Evolutionary conservation across 2,888 invertebrate species (phyloP).

Genomic region (Dastarcus helophoroides): DNA sequence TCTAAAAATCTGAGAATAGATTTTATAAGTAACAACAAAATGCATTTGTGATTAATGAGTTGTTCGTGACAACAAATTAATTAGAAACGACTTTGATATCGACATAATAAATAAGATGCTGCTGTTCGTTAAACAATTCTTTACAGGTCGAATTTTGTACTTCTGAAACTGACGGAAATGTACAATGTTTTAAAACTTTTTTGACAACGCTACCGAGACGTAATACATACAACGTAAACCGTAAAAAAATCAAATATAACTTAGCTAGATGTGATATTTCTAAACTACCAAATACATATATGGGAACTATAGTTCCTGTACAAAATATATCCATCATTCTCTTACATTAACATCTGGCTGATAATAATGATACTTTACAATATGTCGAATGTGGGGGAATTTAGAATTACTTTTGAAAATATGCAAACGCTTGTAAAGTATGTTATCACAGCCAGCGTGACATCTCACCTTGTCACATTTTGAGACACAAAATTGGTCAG

Average conservation of each 20-base stretch:
- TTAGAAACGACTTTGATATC: too few relatives aligned
- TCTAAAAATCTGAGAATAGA: too few relatives aligned
- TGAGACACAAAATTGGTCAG: conserved; percentile 28
- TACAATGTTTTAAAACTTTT: too few relatives aligned
- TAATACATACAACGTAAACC: conserved; percentile 17
- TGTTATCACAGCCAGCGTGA: conserved; percentile 28
- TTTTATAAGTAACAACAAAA: too few relatives aligned
- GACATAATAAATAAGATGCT: too few relatives aligned
- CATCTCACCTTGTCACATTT: conserved; percentile 23
- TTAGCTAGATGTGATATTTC: conserved; percentile 20
- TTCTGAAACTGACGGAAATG: too few relatives aligned
- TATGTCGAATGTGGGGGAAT: not conserved
- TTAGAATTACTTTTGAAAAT: not conserved
- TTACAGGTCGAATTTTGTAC: too few relatives aligned
- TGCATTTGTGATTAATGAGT: too few relatives aligned
- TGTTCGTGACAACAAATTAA: too few relatives aligned
- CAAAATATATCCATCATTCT: conserved; percentile 27
- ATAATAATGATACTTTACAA: not conserved
- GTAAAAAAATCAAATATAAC: conserved; percentile 24
- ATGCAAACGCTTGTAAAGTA: conserved; percentile 19
- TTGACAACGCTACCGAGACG: too few relatives aligned
- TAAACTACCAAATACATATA: conserved; percentile 25
- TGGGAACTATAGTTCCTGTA: conserved; percentile 22
- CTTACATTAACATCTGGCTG: conserved; percentile 26
- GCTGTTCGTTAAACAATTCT: too few relatives aligned